Base-by-base conservation (phyloP, 2,113 vertebrate species). In the Ageneiosus marmoratus region DNA sequence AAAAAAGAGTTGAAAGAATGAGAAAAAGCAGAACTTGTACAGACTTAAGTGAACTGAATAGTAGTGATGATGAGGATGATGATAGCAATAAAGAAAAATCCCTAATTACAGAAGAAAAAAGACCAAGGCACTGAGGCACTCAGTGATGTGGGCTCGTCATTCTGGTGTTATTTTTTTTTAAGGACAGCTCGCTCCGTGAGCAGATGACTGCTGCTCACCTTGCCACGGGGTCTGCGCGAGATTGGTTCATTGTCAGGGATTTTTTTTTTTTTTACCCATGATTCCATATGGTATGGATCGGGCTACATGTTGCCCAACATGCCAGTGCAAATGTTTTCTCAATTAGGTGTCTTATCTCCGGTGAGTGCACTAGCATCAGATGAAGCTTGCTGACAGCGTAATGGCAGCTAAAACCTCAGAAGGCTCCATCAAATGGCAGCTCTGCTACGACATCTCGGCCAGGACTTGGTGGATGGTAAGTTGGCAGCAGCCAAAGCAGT, bases 381-480 rank as follows among this genome's bases (percentile, higher is more conserved):
- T 98, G 97, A 98, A 95, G 96, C 96, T 97, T 95, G 95, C 96
- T 97, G 97, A 98, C 97, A 96, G 96, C 96, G 95, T 94, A 92
- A 99, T 99, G 98, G 98, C 97, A 96, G 97, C 94, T 91, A 98
- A 98, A 95, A 96, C 94, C 95, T 95, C 98, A 93, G 97, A 99
- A 93, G 97, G 97, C 90, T 99, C 98, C 96, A 97, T 99, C 96
- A 99, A 99, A 97, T 99, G 98, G 98, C 98, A 99, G 95, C 97
- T 99, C 91, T 99, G 98, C 97, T 99, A 99, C 96, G 97, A 99
- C 97, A 99, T 99, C 97, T 99, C 98, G 90, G 97, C 97, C 96
- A 96, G 98, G 95, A 99, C 98, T 95, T 99, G 98, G 98, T 99
- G 98, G 98, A 99, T 99, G 98, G 98, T 99, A 93, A 97, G 97